Evolutionary conservation across 64 coral and sea anemone genomes (phyloP).

Genomic region (Pocillopora verrucosa): DNA sequence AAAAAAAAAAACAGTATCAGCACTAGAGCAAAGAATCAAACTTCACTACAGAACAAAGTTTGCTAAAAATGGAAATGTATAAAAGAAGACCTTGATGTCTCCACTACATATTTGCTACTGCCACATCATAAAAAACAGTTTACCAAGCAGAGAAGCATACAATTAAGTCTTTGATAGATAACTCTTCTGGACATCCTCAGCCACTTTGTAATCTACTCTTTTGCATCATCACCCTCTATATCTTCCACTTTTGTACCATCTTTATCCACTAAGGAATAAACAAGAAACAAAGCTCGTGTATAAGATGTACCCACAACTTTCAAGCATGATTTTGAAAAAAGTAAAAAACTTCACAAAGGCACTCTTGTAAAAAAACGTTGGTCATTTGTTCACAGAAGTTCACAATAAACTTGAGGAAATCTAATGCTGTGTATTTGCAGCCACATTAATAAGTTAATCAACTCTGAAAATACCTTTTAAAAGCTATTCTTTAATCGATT

Average conservation of each 20-base stretch:
- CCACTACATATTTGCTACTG: not conserved
- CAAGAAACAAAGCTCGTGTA: not conserved
- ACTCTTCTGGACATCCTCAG: not conserved
- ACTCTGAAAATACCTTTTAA: too few relatives aligned
- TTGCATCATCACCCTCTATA: not conserved
- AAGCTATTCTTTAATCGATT: too few relatives aligned
- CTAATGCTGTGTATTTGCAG: too few relatives aligned
- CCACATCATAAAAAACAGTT: not conserved
- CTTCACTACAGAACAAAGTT: not conserved
- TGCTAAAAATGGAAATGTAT: not conserved
- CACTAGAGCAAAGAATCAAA: not conserved
- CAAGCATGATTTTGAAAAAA: too few relatives aligned
- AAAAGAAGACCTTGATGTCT: not conserved
- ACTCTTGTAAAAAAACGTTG: too few relatives aligned
- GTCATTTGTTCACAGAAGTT: too few relatives aligned
- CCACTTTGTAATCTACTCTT: not conserved
- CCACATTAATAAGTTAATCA: too few relatives aligned
- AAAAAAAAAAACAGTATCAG: too few relatives aligned
- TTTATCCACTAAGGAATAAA: not conserved
- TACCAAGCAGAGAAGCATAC: not conserved
- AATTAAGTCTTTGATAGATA: not conserved
- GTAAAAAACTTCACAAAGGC: too few relatives aligned
- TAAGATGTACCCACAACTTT: too few relatives aligned
- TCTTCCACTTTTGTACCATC: constrained; percentile 5
- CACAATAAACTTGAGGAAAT: too few relatives aligned